Percentiles rank a stretch among this genome's conserved stretches.
phyloP scores from a whole-genome alignment of 2,888 invertebrate species.

The Caradrina clavipalpis region DNA sequence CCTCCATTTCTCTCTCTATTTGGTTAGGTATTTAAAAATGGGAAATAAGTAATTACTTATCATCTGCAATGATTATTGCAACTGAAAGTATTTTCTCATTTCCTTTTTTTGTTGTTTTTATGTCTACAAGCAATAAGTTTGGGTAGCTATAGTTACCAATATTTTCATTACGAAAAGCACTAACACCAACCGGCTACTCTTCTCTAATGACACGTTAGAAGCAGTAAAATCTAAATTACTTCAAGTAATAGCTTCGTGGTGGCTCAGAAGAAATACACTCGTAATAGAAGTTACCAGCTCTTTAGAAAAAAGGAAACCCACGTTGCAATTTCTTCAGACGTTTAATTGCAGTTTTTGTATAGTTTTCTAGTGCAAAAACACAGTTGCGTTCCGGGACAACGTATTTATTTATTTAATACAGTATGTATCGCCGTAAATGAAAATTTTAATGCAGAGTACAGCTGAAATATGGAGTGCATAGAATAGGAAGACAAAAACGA shows the following conservation, averaged over 20 bases:
- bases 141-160: constrained; percentile 10
- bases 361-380: constrained; percentile 2
- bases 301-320: constrained; percentile 11
- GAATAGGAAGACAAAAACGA: too few relatives aligned
- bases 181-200: constrained; percentile 32
- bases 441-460: too few relatives aligned
- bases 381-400: neutral
- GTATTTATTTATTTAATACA: too few relatives aligned
- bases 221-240: constrained; percentile 47
- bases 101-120: constrained; percentile 2
- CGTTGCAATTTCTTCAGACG: constrained; percentile 17
- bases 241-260: constrained; percentile 42
- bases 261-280: constrained; percentile 25
- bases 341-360: constrained; percentile 18
- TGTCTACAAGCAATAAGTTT: constrained; percentile 8
- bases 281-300: constrained; percentile 15
- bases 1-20: neutral
- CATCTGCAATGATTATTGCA: neutral
- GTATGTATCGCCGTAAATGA: too few relatives aligned
- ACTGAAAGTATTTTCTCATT: constrained; percentile 2
- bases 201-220: constrained; percentile 13
- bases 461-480: too few relatives aligned
- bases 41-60: constrained; percentile 7
- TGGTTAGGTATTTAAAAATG: constrained; percentile 6
- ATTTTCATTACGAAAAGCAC: constrained; percentile 42